Conservation (phyloP, 1,140 invertebrate species). For the Lasioglossum albipes region DNA sequence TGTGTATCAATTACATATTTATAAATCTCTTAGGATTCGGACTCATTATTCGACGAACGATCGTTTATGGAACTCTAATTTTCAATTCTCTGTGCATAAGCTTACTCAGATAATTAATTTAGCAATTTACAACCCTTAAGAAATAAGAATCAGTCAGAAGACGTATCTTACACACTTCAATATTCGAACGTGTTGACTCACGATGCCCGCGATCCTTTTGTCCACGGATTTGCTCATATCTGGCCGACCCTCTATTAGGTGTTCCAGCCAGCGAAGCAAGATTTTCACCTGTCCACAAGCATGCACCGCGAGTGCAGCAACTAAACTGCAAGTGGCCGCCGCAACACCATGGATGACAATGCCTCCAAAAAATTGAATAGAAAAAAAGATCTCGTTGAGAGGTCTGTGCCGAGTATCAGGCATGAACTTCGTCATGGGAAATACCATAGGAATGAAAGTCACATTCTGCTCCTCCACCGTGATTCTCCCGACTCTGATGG, state of each 20-base stretch:
- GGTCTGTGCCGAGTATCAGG: constrained; percentile 55
- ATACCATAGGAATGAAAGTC: constrained; percentile 51
- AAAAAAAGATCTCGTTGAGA: constrained; percentile 57
- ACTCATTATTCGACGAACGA: too few relatives aligned
- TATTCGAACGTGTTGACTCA: constrained; percentile 63
- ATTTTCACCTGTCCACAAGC: constrained; percentile 67
- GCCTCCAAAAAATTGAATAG: constrained; percentile 52
- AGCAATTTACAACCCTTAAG: too few relatives aligned
- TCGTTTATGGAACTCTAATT: too few relatives aligned
- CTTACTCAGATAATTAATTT: too few relatives aligned
- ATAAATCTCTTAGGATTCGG: too few relatives aligned
- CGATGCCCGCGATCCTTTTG: constrained; percentile 59
- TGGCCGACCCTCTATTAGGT: constrained; percentile 43
- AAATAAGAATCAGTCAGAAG: too few relatives aligned
- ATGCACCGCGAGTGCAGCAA: constrained; percentile 65
- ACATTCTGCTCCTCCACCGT: constrained; percentile 11
- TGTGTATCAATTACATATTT: too few relatives aligned
- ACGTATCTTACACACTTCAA: constrained; percentile 45
- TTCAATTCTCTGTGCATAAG: too few relatives aligned
- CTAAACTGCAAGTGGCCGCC: constrained; percentile 57
- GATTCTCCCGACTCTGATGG: constrained; percentile 30
- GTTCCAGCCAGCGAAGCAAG: constrained; percentile 55
- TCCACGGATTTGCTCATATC: constrained; percentile 37
- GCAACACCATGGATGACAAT: constrained; percentile 57
- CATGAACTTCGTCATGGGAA: constrained; percentile 57